Conservation (phyloP, 2,888 invertebrate genomes). For the Spilarctia lutea region DNA sequence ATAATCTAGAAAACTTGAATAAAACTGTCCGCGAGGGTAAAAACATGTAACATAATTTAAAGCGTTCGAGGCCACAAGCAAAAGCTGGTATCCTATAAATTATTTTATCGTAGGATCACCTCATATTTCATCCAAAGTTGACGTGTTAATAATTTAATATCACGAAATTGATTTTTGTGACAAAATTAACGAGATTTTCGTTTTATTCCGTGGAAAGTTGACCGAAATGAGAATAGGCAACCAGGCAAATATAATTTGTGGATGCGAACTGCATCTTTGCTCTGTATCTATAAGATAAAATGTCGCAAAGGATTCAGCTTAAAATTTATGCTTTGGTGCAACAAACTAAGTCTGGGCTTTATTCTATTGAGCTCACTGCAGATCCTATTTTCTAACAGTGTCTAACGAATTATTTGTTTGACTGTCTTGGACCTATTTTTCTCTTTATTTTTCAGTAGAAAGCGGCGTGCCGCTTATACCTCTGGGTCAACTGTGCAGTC, state of each 20-base stretch:
- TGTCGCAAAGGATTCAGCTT: conserved; percentile 57
- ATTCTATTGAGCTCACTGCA: conserved; percentile 39
- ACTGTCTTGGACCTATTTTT: neutral
- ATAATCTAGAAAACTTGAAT: too few relatives aligned
- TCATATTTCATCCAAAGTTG: conserved; percentile 9
- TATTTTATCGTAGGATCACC: neutral
- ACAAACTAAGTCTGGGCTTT: conserved; percentile 48
- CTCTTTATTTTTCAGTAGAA: too few relatives aligned
- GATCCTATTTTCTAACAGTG: conserved; percentile 35
- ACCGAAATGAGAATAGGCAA: conserved; percentile 57
- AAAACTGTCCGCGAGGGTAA: too few relatives aligned
- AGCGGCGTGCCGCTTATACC: too few relatives aligned
- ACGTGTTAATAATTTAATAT: conserved; percentile 7
- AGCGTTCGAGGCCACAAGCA: neutral
- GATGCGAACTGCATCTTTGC: conserved; percentile 64
- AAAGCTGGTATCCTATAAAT: neutral
- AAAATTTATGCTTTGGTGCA: conserved; percentile 51
- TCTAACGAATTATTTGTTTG: conserved; percentile 17
- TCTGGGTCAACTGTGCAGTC: too few relatives aligned
- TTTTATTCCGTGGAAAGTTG: conserved; percentile 30
- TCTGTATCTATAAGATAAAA: conserved; percentile 54
- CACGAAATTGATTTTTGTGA: neutral
- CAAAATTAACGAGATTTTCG: conserved; percentile 20
- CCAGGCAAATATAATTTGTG: conserved; percentile 62
- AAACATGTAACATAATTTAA: too few relatives aligned